A percentile compares a stretch with the other conserved stretches of the same genome.
These are phyloP conservation scores for Myotis planiceps DNA, from an alignment of 2,797 vertebrate species.

Conservation along the genomic window DNA sequence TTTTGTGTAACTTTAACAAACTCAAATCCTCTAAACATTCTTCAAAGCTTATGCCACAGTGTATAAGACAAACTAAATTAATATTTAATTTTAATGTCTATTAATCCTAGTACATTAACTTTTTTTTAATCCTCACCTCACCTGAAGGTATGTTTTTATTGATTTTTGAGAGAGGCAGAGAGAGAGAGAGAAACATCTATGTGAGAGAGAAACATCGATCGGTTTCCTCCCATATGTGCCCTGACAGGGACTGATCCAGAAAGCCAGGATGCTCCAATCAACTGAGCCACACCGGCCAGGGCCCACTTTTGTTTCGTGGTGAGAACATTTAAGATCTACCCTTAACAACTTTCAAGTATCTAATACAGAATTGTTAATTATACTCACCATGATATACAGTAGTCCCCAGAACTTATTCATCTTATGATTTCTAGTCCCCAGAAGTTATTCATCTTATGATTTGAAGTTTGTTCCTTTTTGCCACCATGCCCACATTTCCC, in stretches of 20 bases:
- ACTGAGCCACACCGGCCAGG: background rate
- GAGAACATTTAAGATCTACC: background rate
- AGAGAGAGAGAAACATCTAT: background rate
- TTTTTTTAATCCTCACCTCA: background rate
- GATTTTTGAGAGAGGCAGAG: background rate
- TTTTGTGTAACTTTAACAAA: slow-evolving; percentile 5
- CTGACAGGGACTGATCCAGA: background rate
- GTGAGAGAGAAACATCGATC: background rate
- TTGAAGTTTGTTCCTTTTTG: background rate
- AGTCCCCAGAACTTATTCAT: background rate
- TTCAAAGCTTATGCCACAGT: background rate
- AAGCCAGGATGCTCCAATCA: background rate
- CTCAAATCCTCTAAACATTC: background rate
- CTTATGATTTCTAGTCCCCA: background rate
- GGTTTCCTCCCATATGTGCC: background rate
- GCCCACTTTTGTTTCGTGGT: background rate
- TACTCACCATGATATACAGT: background rate
- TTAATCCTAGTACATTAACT: background rate
- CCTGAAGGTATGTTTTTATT: background rate
- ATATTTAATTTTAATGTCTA: slow-evolving; percentile 16
- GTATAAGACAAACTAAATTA: slow-evolving; percentile 10
- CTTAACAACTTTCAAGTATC: background rate
- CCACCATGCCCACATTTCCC: background rate
- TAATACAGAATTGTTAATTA: background rate
- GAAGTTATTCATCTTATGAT: background rate